phyloP scores from a whole-genome alignment of 2,113 vertebrate species.

The Dissostichus mawsoni region DNA sequence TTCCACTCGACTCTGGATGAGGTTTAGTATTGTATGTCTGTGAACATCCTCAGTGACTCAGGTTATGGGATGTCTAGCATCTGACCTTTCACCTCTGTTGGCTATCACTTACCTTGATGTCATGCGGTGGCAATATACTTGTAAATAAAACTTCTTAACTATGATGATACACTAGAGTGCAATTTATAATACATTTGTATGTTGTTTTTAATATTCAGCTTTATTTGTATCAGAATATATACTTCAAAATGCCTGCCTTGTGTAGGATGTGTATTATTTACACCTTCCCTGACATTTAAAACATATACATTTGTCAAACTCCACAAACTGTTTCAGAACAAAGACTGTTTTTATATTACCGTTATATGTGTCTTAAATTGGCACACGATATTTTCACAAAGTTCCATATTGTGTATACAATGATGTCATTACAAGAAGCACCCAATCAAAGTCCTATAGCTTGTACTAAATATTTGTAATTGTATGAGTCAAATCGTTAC shows the following conservation, averaged over 20 bases:
- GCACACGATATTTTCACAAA: background rate
- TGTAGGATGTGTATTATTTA: too few relatives aligned
- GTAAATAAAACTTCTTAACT: too few relatives aligned
- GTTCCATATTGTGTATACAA: background rate
- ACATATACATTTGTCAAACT: too few relatives aligned
- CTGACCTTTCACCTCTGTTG: background rate
- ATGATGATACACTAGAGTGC: too few relatives aligned
- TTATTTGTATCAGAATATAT: too few relatives aligned
- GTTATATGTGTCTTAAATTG: background rate
- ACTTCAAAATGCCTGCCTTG: too few relatives aligned
- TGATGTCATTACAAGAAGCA: background rate
- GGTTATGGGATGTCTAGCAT: background rate
- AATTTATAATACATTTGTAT: too few relatives aligned
- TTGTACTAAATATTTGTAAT: background rate
- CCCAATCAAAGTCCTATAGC: background rate
- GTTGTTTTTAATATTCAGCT: too few relatives aligned
- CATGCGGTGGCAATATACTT: background rate
- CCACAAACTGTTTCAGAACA: too few relatives aligned
- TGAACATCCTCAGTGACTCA: background rate
- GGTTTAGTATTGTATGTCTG: background rate
- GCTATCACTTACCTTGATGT: background rate
- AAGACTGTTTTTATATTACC: too few relatives aligned
- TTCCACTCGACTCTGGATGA: background rate
- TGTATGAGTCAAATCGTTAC: too few relatives aligned
- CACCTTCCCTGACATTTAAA: too few relatives aligned